Percentiles rank a stretch among this genome's conserved stretches.
phyloP scores from a whole-genome alignment of 2,888 invertebrate species.

The Eurytoma californica region DNA sequence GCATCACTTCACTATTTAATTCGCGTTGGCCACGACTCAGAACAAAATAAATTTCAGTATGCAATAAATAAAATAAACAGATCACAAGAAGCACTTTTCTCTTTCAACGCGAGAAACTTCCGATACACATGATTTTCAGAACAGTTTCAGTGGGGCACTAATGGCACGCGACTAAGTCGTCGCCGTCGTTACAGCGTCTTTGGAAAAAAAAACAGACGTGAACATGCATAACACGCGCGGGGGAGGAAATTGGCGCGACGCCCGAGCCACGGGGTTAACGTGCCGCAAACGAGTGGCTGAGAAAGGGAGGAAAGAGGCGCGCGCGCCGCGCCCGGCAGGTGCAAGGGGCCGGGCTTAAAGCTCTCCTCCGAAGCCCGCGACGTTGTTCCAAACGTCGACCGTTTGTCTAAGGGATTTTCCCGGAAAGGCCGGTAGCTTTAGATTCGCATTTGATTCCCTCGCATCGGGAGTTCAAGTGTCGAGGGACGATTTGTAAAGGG shows the following conservation, averaged over 20 bases:
- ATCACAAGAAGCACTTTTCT: too few relatives aligned
- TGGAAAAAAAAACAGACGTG: not conserved
- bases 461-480: not conserved
- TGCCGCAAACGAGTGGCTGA: conserved; percentile 26
- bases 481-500: not conserved
- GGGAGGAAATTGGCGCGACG: conserved; percentile 44
- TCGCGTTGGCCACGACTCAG: too few relatives aligned
- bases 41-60: too few relatives aligned
- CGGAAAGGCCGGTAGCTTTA: too few relatives aligned
- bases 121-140: too few relatives aligned
- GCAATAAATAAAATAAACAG: too few relatives aligned
- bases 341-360: conserved; percentile 11
- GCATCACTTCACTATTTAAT: too few relatives aligned
- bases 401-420: too few relatives aligned
- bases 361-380: not conserved
- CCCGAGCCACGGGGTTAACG: conserved; percentile 38
- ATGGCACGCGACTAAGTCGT: not conserved
- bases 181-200: not conserved
- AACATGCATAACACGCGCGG: not conserved
- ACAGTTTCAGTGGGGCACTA: not conserved
- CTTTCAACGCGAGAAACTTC: too few relatives aligned
- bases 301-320: not conserved
- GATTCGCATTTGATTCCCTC: not conserved
- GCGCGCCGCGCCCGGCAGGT: not conserved
- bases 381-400: too few relatives aligned